Evolutionary conservation across 2,797 vertebrate species (phyloP).

Genomic region (Erethizon dorsatum): DNA sequence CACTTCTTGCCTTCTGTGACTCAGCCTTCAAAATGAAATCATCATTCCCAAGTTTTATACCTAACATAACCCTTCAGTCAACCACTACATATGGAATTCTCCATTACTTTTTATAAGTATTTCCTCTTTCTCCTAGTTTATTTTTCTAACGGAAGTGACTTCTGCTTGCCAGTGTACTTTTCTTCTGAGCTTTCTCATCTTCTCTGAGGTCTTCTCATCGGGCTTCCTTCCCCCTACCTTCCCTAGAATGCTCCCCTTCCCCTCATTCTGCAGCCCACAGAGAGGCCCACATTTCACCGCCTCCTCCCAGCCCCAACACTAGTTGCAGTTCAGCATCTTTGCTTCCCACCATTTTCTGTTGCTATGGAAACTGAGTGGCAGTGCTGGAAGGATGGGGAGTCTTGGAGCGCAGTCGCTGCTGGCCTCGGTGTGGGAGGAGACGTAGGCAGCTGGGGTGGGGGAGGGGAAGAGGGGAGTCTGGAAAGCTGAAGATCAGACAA

Average conservation of each 20-base stretch:
- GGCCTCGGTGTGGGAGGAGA: slow-evolving; percentile 80
- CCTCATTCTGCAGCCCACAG: slow-evolving; percentile 58
- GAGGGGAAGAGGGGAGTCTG: slow-evolving; percentile 44
- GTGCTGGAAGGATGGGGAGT: slow-evolving; percentile 81
- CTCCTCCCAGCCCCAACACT: slow-evolving; percentile 77
- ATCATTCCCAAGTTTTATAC: slow-evolving; percentile 16
- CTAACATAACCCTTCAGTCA: slow-evolving; percentile 8
- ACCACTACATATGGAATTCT: background rate
- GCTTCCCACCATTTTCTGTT: slow-evolving; percentile 86
- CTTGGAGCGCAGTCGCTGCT: slow-evolving; percentile 80
- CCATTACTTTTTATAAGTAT: slow-evolving; percentile 16
- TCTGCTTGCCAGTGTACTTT: background rate
- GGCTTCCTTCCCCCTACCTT: background rate
- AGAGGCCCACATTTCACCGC: slow-evolving; percentile 78
- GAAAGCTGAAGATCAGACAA: slow-evolving; percentile 60
- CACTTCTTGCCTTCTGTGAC: background rate
- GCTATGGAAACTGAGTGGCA: slow-evolving; percentile 82
- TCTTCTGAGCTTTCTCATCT: no score
- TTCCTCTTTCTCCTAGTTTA: slow-evolving; percentile 9
- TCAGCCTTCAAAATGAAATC: slow-evolving; percentile 52
- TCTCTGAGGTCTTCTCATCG: background rate
- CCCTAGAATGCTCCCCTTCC: background rate
- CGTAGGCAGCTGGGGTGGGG: slow-evolving; percentile 78
- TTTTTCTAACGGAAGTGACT: slow-evolving; percentile 32
- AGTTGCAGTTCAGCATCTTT: slow-evolving; percentile 82